Conservation (phyloP, 2,113 vertebrate species). For the Athene cunicularia region DNA sequence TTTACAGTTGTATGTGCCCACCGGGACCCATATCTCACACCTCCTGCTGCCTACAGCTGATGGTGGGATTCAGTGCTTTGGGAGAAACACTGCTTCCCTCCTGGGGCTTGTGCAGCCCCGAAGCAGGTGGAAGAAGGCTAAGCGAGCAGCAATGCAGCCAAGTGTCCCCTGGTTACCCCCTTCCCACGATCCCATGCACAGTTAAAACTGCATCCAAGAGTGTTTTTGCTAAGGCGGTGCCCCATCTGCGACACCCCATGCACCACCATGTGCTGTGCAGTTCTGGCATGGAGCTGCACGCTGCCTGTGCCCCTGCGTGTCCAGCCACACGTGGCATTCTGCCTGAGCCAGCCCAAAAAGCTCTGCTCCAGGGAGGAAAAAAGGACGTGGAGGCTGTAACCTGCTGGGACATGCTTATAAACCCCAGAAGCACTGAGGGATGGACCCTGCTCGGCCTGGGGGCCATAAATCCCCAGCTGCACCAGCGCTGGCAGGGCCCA, state of each 20-base stretch:
- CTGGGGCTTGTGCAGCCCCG: background rate
- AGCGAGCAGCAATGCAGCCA: background rate
- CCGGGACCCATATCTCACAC: background rate
- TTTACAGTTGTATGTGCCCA: background rate
- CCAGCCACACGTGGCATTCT: rapidly evolving
- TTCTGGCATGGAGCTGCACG: background rate
- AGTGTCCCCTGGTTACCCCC: background rate
- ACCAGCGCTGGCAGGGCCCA: background rate
- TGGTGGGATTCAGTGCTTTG: background rate
- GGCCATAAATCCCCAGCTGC: background rate
- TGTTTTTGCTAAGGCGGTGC: background rate
- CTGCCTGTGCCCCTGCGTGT: background rate
- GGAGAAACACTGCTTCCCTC: background rate
- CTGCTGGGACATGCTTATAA: background rate
- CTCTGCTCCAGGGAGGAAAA: background rate
- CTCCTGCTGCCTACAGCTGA: background rate
- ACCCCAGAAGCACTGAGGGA: rapidly evolving
- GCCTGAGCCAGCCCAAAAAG: background rate
- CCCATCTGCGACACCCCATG: background rate
- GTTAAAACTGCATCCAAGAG: background rate
- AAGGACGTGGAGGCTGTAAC: background rate
- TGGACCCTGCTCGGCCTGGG: background rate
- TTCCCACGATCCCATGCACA: background rate
- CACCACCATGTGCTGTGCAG: rapidly evolving
- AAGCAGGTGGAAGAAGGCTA: background rate